Evolutionary conservation across 2,888 invertebrate species (phyloP), one percentile per base, ranked within the genome.

Genomic region (Aproaerema taeniolella): DNA sequence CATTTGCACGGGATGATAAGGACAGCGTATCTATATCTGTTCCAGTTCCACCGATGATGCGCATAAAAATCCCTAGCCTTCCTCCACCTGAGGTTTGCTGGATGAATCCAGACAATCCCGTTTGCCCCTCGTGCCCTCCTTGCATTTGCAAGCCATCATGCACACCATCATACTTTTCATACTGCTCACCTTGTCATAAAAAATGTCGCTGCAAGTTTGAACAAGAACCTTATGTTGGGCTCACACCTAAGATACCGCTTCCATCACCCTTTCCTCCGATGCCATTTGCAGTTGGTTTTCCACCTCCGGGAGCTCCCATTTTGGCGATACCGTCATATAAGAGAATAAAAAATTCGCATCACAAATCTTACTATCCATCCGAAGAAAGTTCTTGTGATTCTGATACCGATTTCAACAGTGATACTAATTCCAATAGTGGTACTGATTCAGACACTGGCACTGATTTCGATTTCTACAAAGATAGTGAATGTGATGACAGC

Each of bases 111-210:
- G 8, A 17, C n/a, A 29, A 33, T 2, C 25, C 30, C 7, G 28
- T 31, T 15, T 78, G 78, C 31, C 82, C 81, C 0, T 68, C 72
- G 0, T 82, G 82, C 30, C 82, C 82, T 0, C 82, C 82, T 0
- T 82, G 82, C 41, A 36, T 66, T 0, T 82, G 82, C 39, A 37
- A 36, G 15, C 80, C 82, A 1, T 53, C 60, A 0, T 82, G 81
- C 39, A 79, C 78, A 1, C 82, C 82, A n/a, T 50, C 78, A 1
- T 78, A 78, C 49, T 82, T 70, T 42, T 64, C 82, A 0, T 82
- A 61, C 43, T 82, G 82, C 39, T 82, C 82, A 0, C 54, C 68
- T 4, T 83, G 83, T 31, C 83, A 83, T 41, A 53, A 55, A 45
- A 67, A 67, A 46, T 83, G 83, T 42, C 61, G 75, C 39, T 80